These are phyloP conservation scores for Calidris pugnax DNA, from an alignment of 2,113 vertebrate species.

Conservation along the genomic window DNA sequence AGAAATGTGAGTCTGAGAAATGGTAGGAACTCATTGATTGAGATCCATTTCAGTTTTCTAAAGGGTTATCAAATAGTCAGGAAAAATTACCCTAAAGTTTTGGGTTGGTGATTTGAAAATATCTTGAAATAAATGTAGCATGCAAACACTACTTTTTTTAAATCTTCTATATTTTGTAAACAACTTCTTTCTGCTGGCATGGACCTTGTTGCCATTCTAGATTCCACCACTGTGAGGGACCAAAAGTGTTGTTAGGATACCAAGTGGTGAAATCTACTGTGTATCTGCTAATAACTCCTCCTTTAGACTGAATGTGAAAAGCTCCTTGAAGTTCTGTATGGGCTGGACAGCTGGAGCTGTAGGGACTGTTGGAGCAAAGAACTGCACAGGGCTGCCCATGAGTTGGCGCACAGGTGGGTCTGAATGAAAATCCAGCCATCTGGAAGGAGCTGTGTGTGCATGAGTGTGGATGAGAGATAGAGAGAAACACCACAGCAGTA, in stretches of 20 bases:
- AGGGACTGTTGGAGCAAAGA: neutral
- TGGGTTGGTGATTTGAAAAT: neutral
- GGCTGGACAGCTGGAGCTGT: neutral
- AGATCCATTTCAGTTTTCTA: neutral
- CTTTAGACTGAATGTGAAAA: neutral
- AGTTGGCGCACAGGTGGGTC: neutral
- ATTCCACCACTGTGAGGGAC: neutral
- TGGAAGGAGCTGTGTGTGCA: neutral
- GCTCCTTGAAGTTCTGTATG: neutral
- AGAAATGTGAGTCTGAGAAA: neutral
- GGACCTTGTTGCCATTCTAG: neutral
- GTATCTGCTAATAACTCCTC: neutral
- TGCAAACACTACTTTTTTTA: neutral
- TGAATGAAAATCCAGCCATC: neutral
- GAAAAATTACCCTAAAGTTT: neutral
- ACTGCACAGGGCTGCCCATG: neutral
- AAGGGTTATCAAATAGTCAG: neutral
- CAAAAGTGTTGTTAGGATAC: neutral
- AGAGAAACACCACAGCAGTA: neutral
- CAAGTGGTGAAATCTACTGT: neutral
- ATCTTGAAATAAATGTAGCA: neutral
- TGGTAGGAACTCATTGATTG: neutral
- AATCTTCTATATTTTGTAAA: neutral
- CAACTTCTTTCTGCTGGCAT: neutral
- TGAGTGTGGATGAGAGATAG: neutral